phyloP scores from a whole-genome alignment of 1,140 invertebrate genomes.

The Bombus vancouverensis region DNA sequence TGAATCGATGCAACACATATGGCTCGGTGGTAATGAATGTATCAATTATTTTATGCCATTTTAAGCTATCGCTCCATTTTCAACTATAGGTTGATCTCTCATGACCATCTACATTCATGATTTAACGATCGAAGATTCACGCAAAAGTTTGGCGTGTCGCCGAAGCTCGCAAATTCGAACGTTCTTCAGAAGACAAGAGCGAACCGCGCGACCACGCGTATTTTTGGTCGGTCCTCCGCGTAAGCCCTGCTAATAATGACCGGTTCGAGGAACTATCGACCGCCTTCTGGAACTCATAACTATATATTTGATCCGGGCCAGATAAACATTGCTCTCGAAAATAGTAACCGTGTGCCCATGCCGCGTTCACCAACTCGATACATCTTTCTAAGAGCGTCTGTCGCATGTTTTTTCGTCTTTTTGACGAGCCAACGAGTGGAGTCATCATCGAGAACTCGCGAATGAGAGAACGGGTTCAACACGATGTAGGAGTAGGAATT shows the following conservation, averaged over 20 bases:
- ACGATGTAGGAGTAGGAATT: background rate
- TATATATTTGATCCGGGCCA: conserved; percentile 79
- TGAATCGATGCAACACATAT: no score
- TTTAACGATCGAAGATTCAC: background rate
- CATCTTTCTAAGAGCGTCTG: conserved; percentile 38
- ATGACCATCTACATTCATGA: no score
- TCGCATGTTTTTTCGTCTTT: background rate
- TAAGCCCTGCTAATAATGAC: conserved; percentile 72
- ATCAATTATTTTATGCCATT: no score
- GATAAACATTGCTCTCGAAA: conserved; percentile 80
- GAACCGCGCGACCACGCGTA: conserved; percentile 51
- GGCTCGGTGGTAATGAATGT: no score
- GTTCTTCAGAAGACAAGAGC: conserved; percentile 45
- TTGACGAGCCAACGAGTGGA: background rate
- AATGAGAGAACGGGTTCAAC: no score
- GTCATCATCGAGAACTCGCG: background rate
- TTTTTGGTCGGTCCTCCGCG: conserved; percentile 63
- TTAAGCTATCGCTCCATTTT: no score
- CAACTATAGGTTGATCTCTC: no score
- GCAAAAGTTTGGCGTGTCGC: background rate
- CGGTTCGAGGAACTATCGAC: conserved; percentile 78
- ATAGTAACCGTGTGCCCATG: conserved; percentile 68
- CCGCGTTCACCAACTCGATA: conserved; percentile 28
- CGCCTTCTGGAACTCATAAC: conserved; percentile 81
- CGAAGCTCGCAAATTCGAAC: conserved; percentile 15